Evolutionary conservation across 2,888 invertebrate species (phyloP), one percentile per base, ranked within the genome.

Genomic region (Apamea crenata): DNA sequence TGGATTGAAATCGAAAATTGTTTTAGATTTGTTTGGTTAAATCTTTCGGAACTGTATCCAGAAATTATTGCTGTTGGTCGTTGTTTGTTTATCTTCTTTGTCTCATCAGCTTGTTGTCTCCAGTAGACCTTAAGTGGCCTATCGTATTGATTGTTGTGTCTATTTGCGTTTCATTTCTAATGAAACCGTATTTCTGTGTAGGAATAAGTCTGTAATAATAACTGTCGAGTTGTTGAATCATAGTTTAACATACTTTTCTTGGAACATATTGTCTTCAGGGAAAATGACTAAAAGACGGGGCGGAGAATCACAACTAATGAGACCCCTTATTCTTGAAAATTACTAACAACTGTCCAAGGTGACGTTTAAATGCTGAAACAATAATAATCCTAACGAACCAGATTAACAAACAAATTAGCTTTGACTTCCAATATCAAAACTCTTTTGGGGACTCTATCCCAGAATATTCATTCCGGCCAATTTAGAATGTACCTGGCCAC

Each of bases 1-100:
- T 73, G 69, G 86, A 91, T 91, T 90, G 90, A 84, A 89, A 87
- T 88, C 83, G 81, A 83, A 87, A 88, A 89, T 89, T 88, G 91
- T 88, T 90, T 87, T 82, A 82, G 83, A 87, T 89, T 88, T 85
- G 87, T 89, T 89, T 85, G 77, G 85, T 83, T 83, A 84, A 81
- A 88, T 85, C 85, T 88, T 87, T 78, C 65, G 87, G 84, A 87
- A 86, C 77, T 81, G 81, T 84, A 85, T 84, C 88, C 84, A 82
- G 77, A 67, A 88, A 80, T 88, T 90, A 90, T 89, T 84, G 77
- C 65, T 80, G 74, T 84, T 82, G 74, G 53, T 72, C 65, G 67
- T 80, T 77, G 80, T 84, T 89, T 88, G 71, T 83, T 89, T 81
- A 71, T 83, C 70, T 80, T 32, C 56, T 83, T 74, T 50, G 71